Percentiles rank a stretch among this genome's conserved stretches.
phyloP scores from a whole-genome alignment of 1,140 invertebrate genomes.

The Apolygus lucorum region DNA sequence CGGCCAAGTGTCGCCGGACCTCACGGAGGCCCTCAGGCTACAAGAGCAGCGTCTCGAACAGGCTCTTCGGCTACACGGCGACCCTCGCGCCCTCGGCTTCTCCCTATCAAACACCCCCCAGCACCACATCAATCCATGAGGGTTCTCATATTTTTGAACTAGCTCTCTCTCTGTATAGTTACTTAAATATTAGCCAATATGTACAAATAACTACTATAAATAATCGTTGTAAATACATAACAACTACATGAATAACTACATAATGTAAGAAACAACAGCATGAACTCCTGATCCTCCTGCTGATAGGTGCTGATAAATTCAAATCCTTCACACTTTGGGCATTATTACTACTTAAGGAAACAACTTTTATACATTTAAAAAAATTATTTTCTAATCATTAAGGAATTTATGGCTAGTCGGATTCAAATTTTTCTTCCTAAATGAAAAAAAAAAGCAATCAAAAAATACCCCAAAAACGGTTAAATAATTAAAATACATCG shows the following conservation, averaged over 20 bases:
- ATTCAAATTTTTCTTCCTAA: background rate
- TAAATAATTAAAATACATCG: too few species aligned
- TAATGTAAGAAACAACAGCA: background rate
- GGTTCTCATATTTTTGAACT: slow-evolving; percentile 33
- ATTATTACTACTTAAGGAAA: too few species aligned
- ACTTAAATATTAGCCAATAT: slow-evolving; percentile 20
- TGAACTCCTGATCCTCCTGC: background rate
- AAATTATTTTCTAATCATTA: background rate
- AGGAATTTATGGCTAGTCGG: background rate
- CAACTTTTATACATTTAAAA: background rate
- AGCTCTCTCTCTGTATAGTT: slow-evolving; percentile 22
- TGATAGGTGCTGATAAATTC: slow-evolving; percentile 18
- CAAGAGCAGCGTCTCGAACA: slow-evolving; percentile 74
- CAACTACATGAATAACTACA: background rate
- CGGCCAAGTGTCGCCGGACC: slow-evolving; percentile 48
- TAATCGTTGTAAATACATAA: slow-evolving; percentile 27
- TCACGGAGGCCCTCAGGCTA: slow-evolving; percentile 61
- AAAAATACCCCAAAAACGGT: background rate
- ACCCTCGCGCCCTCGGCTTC: slow-evolving; percentile 55
- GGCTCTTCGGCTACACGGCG: slow-evolving; percentile 63
- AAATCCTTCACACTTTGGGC: background rate
- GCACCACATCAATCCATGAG: slow-evolving; percentile 35
- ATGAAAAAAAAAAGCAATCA: background rate
- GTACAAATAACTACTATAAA: slow-evolving; percentile 1
- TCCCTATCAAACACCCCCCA: slow-evolving; percentile 42